Evolutionary conservation across 2,113 vertebrate species (phyloP), one percentile per base, ranked within the genome.

Genomic region (Neolamprologus sp.): DNA sequence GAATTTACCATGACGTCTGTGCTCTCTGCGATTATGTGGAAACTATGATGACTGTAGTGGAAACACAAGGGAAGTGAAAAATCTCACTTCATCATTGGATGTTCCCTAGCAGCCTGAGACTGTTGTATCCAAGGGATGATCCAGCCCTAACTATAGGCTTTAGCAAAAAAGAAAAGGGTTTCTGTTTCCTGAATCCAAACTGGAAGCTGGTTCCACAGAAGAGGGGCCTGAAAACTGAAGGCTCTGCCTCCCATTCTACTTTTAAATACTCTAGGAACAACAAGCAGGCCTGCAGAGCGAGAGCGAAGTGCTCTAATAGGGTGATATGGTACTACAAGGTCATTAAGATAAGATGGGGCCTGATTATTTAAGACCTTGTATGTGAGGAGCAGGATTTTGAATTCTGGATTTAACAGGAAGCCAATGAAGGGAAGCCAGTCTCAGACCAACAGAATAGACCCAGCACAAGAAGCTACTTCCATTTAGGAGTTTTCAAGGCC

Each of bases 251-350:
- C 9, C 58, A 7, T 63, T 35, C 58, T 63, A 63, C 2, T 0
- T 63, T 63, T 63, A 63, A 5, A 63, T 63, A 63, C 30, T 63
- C 58, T 12, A 19, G 3, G 30, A 35, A 11, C 58, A 63, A n/a
- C 58, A 63, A 63, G 58, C 12, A n/a, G 3, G 6, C 4, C 30
- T 35, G 58, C 17, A 63, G 58, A 0, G 58, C 0, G 16, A 1
- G 58, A 63, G 28, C 1, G 0, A 19, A 33, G 58, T 2, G 28
- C 28, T 60, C 57, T 60, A 0, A 60, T 19, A 10, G 4, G 28
- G 28, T 63, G 9, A 33, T 63, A 63, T 2, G 16, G 4, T 19
- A 11, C 58, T 63, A 33, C 28, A 63, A 33, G 58, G 28, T 33
- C 58, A 19, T 63, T 19, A 11, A 33, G 58, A 33, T 63, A 63